Evolutionary conservation across 2,888 invertebrate species (phyloP), one percentile per base, ranked within the genome.

Genomic region (Acrocyrtus sp.): DNA sequence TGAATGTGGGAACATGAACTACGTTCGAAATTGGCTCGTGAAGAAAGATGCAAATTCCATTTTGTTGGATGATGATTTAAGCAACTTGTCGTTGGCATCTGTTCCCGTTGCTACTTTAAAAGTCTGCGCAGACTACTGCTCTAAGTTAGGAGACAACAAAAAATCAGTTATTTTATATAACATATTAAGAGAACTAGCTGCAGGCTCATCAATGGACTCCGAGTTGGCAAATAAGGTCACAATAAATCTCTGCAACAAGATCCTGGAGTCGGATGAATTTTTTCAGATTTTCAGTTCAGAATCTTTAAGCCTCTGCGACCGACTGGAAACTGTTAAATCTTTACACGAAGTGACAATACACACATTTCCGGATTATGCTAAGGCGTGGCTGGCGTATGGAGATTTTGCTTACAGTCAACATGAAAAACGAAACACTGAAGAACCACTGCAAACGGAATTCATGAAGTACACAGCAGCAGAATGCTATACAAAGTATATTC

Each of bases 401-500:
- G 47, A 72, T 41, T 54, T 68, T 48, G 48, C 56, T 1, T 73
- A 67, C 41, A 54, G 21, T 24, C 41, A 26, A 3, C 39, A 29
- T 27, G 47, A 17, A n/a, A 51, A 68, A 29, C 29, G 34, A 24
- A 51, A 17, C 19, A 21, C 12, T 12, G 19, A 6, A 4, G 8
- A 10, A 10, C 22, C 47, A n/a, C 26, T 51, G 3, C 48, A 61
- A 19, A 19, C 47, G 8, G 56, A 39, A 21, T 26, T 19, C n/a
- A 29, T 72, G 26, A 74, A 69, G 58, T 41, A 51, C 10, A 51
- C 74, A n/a, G 72, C 78, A 10, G 66, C 75, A 1, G 66, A 76
- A 50, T 76, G 75, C 39, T 79, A 75, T 24, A 57, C 66, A 1
- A 72, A 78, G 26, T 74, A 67, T 45, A 48, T 76, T 27, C 72